phyloP scores from a whole-genome alignment of 2,797 vertebrate genomes.

The Threskiornis aethiopicus region DNA sequence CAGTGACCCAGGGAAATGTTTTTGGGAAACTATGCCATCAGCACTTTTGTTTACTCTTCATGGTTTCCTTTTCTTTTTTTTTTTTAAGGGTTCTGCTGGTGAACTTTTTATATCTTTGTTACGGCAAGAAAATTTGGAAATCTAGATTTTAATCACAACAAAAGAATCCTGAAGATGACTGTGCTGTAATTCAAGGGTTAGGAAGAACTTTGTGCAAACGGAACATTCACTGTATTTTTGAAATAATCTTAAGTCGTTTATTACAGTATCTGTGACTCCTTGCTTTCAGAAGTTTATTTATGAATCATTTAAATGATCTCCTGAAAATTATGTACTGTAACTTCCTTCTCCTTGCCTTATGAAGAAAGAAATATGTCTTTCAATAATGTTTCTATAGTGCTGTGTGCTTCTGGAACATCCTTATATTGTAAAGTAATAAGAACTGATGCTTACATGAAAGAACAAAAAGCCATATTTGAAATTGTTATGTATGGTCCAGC shows the following conservation, averaged over 20 bases:
- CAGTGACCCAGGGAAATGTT: slow-evolving; percentile 76
- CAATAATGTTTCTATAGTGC: not conserved
- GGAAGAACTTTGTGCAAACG: not conserved
- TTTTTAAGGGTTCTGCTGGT: not conserved
- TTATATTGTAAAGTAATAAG: not conserved
- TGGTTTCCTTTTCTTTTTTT: slow-evolving; percentile 72
- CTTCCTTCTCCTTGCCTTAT: not conserved
- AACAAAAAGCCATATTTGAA: not conserved
- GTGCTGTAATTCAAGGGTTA: not conserved
- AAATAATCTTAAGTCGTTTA: not conserved
- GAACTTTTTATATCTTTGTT: slow-evolving; percentile 42
- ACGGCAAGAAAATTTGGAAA: not conserved
- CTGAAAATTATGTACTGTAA: not conserved
- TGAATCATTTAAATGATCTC: not conserved
- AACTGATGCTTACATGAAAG: not conserved
- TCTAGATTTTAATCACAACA: not conserved
- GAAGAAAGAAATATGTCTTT: not conserved
- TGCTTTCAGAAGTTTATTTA: not conserved
- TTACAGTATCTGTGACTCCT: not conserved
- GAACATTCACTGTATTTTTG: not conserved
- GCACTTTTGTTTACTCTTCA: slow-evolving; percentile 79
- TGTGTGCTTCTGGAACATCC: not conserved
- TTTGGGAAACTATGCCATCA: slow-evolving; percentile 80
- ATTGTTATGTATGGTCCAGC: not conserved
- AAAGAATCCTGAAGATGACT: not conserved